Evolutionary conservation across 2,888 invertebrate genomes (phyloP), one percentile per base, ranked within the genome.

Genomic region (Pandemis cinnamomeana): DNA sequence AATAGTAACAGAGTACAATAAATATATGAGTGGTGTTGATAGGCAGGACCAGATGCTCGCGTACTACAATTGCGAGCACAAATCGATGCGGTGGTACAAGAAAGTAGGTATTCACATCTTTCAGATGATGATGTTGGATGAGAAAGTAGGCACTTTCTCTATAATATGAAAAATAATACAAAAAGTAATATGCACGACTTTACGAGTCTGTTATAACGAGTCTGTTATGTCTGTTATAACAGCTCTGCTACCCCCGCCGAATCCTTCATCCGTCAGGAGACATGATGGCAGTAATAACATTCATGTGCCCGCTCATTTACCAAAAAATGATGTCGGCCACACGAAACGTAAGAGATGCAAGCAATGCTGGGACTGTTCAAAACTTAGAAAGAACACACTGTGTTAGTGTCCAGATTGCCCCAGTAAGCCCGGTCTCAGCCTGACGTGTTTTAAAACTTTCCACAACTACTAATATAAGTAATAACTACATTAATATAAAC

Each of bases 31-130:
- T 46, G 46, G 53, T 4, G 53, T 71, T 15, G 63, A 63, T 2
- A 13, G 20, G 41, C 62, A 20, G 20, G 20, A 20, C 20, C 20
- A 20, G 20, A 20, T 20, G 20, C 20, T 20, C 20, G 20, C 20
- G 20, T 1, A 20, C 20, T 20, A 20, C 20, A 20, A 0, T 20
- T 20, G 62, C 6, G 60, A 74, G 27, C 36, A 60, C n/a, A 76
- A 69, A 66, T 15, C 55, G 0, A 68, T 73, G 68, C 62, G 73
- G 8, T 77, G 76, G 77, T 71, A 74, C 20, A 73, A 74, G 51
- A 76, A 77, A 74, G 63, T 76, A 42, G 64, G 70, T 42, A 68
- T 76, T 63, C 72, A 75, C 67, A 67, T 76, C 36, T 66, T 76
- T n/a, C 76, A 77, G 61, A 76, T 77, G 67, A 72, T 72, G 71